Percentiles rank a stretch among this genome's conserved stretches.
These are phyloP conservation scores for Oryzias woworae DNA, from an alignment of 2,113 vertebrate species.

Conservation along the genomic window DNA sequence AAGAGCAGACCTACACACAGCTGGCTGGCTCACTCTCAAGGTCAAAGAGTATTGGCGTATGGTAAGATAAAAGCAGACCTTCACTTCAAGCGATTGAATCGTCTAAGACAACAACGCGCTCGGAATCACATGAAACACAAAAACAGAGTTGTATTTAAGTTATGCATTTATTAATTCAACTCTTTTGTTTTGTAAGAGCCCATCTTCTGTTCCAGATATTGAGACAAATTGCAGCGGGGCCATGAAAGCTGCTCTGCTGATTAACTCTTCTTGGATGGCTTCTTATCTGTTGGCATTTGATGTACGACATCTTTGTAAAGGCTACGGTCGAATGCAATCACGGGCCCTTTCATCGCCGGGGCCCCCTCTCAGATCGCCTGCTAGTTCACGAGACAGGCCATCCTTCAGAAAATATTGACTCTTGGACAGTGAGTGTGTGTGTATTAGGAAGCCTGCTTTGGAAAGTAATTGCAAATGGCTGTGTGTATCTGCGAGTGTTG, in stretches of 20 bases:
- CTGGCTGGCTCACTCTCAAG: slow-evolving; percentile 44
- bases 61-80: slow-evolving; percentile 42
- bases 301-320: slow-evolving; percentile 79
- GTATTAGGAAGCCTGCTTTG: slow-evolving; percentile 41
- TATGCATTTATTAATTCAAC: slow-evolving; percentile 51
- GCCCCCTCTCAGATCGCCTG: slow-evolving; percentile 69
- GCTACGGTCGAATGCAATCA: slow-evolving; percentile 79
- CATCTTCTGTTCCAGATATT: slow-evolving; percentile 71
- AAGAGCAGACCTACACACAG: slow-evolving; percentile 13
- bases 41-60: slow-evolving; percentile 52
- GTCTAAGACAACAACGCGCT: slow-evolving; percentile 35
- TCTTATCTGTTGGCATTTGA: slow-evolving; percentile 82
- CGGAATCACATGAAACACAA: slow-evolving; percentile 24
- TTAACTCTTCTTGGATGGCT: slow-evolving; percentile 75
- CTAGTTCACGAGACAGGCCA: slow-evolving; percentile 68
- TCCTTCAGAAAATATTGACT: slow-evolving; percentile 81
- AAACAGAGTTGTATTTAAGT: slow-evolving; percentile 24
- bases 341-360: slow-evolving; percentile 72
- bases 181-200: slow-evolving; percentile 53
- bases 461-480: slow-evolving; percentile 50
- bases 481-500: slow-evolving; percentile 38
- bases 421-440: slow-evolving; percentile 64
- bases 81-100: slow-evolving; percentile 20
- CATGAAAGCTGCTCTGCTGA: slow-evolving; percentile 79
- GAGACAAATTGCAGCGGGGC: slow-evolving; percentile 73